Evolutionary conservation across 2,797 vertebrate species (phyloP).

Genomic region (Anguilla megastoma): DNA sequence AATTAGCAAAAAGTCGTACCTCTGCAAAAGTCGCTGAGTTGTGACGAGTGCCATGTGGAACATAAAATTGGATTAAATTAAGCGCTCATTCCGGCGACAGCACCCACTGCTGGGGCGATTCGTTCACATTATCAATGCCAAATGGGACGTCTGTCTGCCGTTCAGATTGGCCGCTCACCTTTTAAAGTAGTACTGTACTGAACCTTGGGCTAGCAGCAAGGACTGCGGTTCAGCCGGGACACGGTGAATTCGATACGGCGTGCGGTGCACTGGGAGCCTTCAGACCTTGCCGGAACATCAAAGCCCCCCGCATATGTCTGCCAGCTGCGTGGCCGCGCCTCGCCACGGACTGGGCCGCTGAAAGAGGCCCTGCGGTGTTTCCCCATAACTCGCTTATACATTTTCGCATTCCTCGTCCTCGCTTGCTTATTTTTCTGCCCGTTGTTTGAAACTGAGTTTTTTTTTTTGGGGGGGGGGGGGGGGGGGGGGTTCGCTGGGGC

Average conservation of each 20-base stretch:
- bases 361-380: conserved; percentile 49
- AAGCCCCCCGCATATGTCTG: conserved; percentile 45
- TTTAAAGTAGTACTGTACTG: conserved; percentile 26
- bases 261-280: not conserved
- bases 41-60: conserved; percentile 60
- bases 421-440: conserved; percentile 51
- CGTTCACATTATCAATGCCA: conserved; percentile 48
- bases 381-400: conserved; percentile 39
- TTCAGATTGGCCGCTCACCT: conserved; percentile 25
- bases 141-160: conserved; percentile 43
- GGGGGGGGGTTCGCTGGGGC: no score
- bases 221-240: conserved; percentile 20
- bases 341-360: conserved; percentile 6
- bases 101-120: conserved; percentile 45
- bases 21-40: conserved; percentile 48
- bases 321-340: conserved; percentile 39
- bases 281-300: conserved; percentile 47
- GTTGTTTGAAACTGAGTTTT: conserved; percentile 39
- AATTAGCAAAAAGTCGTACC: conserved; percentile 58
- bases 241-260: not conserved
- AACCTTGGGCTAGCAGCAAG: conserved; percentile 22
- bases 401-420: conserved; percentile 43
- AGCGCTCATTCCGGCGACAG: conserved; percentile 20
- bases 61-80: conserved; percentile 62
- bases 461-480: not conserved